A percentile compares a stretch with the other conserved stretches of the same genome.
Conservation (phyloP, 2,888 invertebrate genomes). For the Pecten maximus region DNA sequence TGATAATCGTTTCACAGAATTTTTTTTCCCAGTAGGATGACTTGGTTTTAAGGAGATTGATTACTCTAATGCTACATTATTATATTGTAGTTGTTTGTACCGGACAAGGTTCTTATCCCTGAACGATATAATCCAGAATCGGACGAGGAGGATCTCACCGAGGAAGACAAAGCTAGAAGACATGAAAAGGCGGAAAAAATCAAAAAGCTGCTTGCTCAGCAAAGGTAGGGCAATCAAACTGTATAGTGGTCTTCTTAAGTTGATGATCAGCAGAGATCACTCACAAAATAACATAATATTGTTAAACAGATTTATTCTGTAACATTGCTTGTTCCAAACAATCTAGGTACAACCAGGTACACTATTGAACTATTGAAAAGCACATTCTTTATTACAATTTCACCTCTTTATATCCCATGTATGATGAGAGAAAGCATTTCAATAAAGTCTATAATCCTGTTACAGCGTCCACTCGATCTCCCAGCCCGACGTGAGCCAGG, state of each 20-base stretch:
- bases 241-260: background rate
- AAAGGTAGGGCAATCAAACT: slow-evolving; percentile 71
- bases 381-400: too few species aligned
- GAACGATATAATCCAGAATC: slow-evolving; percentile 94
- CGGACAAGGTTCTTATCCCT: slow-evolving; percentile 94
- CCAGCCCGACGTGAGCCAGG: slow-evolving; percentile 74
- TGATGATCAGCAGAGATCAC: background rate
- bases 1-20: too few species aligned
- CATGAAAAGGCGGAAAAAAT: slow-evolving; percentile 95
- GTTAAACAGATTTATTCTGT: too few species aligned
- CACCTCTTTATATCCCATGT: too few species aligned
- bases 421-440: background rate
- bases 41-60: too few species aligned
- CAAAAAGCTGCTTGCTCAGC: slow-evolving; percentile 91
- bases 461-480: slow-evolving; percentile 76
- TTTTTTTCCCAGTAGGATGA: too few species aligned
- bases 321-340: too few species aligned
- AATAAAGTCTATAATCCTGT: background rate
- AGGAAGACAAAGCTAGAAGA: slow-evolving; percentile 91
- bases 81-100: slow-evolving; percentile 89
- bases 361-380: too few species aligned
- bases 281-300: too few species aligned
- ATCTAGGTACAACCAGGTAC: too few species aligned
- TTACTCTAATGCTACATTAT: background rate
- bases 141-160: slow-evolving; percentile 88